Base-by-base conservation (phyloP, 2,888 invertebrate genomes). In the Xestia xanthographa region DNA sequence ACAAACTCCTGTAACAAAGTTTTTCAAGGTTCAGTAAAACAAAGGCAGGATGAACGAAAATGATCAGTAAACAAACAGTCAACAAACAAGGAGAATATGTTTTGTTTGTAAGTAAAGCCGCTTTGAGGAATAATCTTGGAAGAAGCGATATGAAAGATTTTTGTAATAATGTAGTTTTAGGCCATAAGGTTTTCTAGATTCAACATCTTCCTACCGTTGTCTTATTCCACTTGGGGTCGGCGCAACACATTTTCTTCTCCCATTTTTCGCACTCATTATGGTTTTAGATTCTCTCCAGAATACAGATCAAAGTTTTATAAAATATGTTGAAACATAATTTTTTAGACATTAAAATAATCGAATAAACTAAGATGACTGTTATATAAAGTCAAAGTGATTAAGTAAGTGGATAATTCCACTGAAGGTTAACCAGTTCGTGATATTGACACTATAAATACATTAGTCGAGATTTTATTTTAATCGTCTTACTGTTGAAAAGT, bases 361-460 rank as follows among this genome's bases (percentile, higher is more conserved):
- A 48, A 34, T 43, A 34, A n/a, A 20, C 17, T 56, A 12, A 65
- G 17, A 67, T 11, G 17, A 34, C 34, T 6, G 26, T 29, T 62
- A 22, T 66, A 43, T 48, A 14, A 48, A 66, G 20, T n/a, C 41
- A 65, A 58, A 29, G 66, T 56, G 63, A 60, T 70, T 56, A 58
- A 58, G 41, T 29, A 34, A 50, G 74, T 62, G 58, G 14, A 70
- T 68, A 62, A 66, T 68, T 65, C 80, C 48, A 5, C 26, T 11
- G 48, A 82, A 82, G 82, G 75, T 66, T 60, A 84, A 71, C 75
- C 34, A 60, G 71, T 71, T 71, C 20, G 12, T 65, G 29, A 71
- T 48, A 69, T 48, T 72, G 29, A 72, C 6, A 41, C 2, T n/a
- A 34, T 50, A 43, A 56, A 45, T 43, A 63, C n/a, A 68, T 56